Base-by-base conservation (phyloP, 2,797 vertebrate species). In the Betta splendens region DNA sequence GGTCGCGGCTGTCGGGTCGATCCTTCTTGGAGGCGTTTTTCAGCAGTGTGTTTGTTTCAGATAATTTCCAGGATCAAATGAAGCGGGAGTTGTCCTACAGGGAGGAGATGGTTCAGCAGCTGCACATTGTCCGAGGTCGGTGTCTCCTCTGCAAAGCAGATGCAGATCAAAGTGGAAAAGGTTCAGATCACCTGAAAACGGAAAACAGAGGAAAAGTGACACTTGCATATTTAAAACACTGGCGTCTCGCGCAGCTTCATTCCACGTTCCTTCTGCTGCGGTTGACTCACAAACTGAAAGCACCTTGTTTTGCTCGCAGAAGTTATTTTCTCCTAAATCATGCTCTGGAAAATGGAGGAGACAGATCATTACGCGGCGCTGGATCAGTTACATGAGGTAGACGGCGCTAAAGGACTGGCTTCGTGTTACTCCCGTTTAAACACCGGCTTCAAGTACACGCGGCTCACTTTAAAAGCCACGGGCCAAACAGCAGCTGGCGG, bases 21-120 rank as follows among this genome's bases (percentile, higher is more conserved):
- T 36, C 36, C 11, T 20, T 31, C 31, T 18, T 23, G 57, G 36
- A 20, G 31, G n/a, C n/a, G n/a, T n/a, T n/a, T n/a, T n/a, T 20
- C 45, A 63, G 48, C 48, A 59, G 50, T 57, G 39, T 66, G 61
- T 56, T 81, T 51, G 75, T 86, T 77, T 67, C 93, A 98, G 97
- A 98, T 93, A 97, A 98, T 93, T 98, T 98, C 88, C 97, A 98
- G 92, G 96, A 98, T 89, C 97, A 98, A 92, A 98, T 98, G 97
- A 98, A 98, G 89, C 93, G 97, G 64, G 97, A 98, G 91, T 91
- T 98, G 88, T 96, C 97, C 71, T 98, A 98, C 86, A 92, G 97
- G 79, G 97, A 98, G 81, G 97, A 99, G 80, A 99, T 98, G 97
- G 96, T 98, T 69, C 96, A 98, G 86, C 97, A 98, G 90, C 93